These are phyloP conservation scores for Enteromius trimaculatus DNA, from an alignment of 2,797 vertebrate genomes.

Conservation along the genomic window DNA sequence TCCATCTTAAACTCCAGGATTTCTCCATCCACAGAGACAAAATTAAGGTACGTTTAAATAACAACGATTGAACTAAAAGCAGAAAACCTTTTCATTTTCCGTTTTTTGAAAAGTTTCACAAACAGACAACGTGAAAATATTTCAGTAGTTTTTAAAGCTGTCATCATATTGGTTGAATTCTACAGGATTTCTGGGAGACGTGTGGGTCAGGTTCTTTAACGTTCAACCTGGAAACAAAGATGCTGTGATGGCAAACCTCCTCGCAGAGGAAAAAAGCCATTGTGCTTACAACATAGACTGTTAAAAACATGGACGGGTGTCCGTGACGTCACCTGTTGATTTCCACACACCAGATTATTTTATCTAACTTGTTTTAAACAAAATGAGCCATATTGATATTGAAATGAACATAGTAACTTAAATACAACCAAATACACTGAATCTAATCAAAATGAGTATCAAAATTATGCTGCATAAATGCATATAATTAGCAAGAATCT, in stretches of 20 bases:
- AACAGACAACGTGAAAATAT: not conserved
- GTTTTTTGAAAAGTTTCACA: not conserved
- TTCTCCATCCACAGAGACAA: constrained; percentile 16
- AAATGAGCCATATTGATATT: not conserved
- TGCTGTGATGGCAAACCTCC: too few relatives aligned
- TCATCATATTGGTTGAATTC: too few relatives aligned
- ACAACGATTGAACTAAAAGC: not conserved
- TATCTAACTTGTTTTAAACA: not conserved
- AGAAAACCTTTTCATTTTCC: too few relatives aligned
- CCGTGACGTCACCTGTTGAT: too few relatives aligned
- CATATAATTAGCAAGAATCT: not conserved
- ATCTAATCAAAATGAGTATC: not conserved
- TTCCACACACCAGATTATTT: too few relatives aligned
- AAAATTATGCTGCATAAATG: not conserved
- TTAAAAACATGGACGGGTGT: too few relatives aligned
- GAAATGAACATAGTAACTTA: not conserved
- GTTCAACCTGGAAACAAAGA: too few relatives aligned
- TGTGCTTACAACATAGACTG: too few relatives aligned
- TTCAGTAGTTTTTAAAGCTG: too few relatives aligned
- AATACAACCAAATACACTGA: not conserved
- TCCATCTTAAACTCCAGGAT: constrained; percentile 42
- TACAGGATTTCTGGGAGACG: too few relatives aligned
- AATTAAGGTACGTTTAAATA: not conserved
- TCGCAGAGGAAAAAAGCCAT: too few relatives aligned
- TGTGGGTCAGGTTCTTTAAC: too few relatives aligned